Evolutionary conservation across 2,797 vertebrate genomes (phyloP).

Genomic region (Pseudocheirus occidentalis): DNA sequence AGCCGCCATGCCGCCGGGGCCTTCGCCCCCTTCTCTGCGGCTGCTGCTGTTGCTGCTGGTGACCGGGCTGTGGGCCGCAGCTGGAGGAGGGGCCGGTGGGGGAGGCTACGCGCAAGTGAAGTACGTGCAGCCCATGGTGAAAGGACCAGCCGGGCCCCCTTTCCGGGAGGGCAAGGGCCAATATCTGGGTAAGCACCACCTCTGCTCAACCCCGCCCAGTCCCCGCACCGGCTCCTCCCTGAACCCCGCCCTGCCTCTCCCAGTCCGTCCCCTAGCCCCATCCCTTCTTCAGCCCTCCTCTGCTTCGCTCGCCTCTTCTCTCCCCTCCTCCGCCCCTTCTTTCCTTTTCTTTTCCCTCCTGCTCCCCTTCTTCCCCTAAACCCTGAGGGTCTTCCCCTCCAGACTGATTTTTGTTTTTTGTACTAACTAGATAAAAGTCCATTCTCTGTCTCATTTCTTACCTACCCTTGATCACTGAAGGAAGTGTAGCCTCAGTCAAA

Average conservation of each 20-base stretch:
- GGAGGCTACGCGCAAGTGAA: constrained; percentile 95
- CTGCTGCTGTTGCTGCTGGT: constrained; percentile 72
- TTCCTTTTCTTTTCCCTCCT: not conserved
- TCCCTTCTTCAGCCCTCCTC: not conserved
- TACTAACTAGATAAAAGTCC: too few species aligned
- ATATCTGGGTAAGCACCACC: constrained; percentile 92
- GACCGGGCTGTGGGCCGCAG: constrained; percentile 68
- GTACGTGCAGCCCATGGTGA: constrained; percentile 98
- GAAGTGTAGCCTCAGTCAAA: too few species aligned
- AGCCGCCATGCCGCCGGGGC: constrained; percentile 12
- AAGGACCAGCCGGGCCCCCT: constrained; percentile 96
- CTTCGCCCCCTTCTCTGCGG: constrained; percentile 24
- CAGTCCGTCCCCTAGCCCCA: not conserved
- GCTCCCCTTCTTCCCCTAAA: not conserved
- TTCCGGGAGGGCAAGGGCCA: constrained; percentile 99
- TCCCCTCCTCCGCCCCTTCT: not conserved
- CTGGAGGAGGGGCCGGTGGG: constrained; percentile 87
- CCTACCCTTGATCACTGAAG: too few species aligned
- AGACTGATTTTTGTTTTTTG: too few species aligned
- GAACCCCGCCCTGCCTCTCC: not conserved
- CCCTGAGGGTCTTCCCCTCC: too few species aligned
- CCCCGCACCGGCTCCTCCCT: not conserved
- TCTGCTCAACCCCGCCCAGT: not conserved
- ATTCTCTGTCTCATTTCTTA: too few species aligned
- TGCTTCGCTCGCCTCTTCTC: not conserved